These are phyloP conservation scores for Labeo calbasu DNA, from an alignment of 2,797 vertebrate genomes.

Conservation along the genomic window DNA sequence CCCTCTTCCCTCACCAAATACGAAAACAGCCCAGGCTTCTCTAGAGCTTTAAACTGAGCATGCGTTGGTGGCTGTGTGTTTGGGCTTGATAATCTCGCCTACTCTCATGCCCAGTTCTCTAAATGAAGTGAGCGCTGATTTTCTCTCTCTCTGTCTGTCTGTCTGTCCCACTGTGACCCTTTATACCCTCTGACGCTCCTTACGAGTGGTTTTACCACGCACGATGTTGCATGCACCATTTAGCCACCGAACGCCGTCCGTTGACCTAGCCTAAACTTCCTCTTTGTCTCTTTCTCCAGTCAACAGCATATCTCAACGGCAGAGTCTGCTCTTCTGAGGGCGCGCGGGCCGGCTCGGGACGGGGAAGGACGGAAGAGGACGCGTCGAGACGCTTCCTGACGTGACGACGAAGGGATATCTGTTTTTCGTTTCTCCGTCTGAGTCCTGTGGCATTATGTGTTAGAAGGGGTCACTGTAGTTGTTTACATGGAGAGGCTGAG, in stretches of 20 bases:
- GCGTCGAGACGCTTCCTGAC: constrained; percentile 40
- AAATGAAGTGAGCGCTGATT: constrained; percentile 35
- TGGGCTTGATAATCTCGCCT: constrained; percentile 3
- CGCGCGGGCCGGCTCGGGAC: constrained; percentile 23
- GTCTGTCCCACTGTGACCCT: background rate
- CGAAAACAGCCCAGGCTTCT: constrained; percentile 36
- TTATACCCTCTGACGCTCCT: constrained; percentile 21
- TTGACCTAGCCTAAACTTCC: constrained; percentile 17
- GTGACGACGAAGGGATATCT: constrained; percentile 62
- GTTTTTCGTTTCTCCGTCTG: constrained; percentile 53
- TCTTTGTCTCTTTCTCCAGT: constrained; percentile 61
- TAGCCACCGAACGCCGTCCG: background rate
- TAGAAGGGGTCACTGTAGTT: constrained; percentile 47
- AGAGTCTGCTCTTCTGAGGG: constrained; percentile 75
- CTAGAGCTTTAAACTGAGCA: constrained; percentile 30
- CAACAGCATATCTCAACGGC: constrained; percentile 73
- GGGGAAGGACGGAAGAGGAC: constrained; percentile 17
- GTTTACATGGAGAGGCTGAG: constrained; percentile 57
- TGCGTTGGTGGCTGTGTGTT: constrained; percentile 26
- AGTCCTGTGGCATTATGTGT: constrained; percentile 55
- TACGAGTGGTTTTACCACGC: background rate
- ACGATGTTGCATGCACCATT: constrained; percentile 32
- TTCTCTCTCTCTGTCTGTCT: constrained; percentile 3
- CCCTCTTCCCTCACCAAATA: background rate
- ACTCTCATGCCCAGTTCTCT: constrained; percentile 33